Conservation (phyloP, 1,140 invertebrate species). For the Druon quercuslanigerum region DNA sequence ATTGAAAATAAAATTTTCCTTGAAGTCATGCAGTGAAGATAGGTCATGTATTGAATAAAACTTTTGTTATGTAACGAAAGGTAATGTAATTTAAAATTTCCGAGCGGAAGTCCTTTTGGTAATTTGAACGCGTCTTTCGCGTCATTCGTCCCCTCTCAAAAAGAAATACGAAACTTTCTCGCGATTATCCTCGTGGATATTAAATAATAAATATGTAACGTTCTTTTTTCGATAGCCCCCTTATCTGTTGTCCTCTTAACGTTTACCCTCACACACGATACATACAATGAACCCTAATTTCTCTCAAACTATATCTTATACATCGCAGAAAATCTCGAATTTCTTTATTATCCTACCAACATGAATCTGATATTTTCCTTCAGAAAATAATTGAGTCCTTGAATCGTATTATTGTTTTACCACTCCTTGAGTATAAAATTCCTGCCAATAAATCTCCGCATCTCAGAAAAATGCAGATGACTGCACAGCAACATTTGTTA, state of each 20-base stretch:
- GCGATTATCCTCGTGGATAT: neutral
- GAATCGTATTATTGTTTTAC: neutral
- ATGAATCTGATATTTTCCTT: slow-evolving; percentile 16
- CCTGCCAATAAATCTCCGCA: slow-evolving; percentile 7
- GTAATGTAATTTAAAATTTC: too few relatives aligned
- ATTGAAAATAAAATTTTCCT: too few relatives aligned
- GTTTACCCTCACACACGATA: neutral
- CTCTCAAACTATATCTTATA: neutral
- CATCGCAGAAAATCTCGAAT: neutral
- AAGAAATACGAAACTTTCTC: neutral
- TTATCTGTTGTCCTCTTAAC: neutral
- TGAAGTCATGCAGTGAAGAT: too few relatives aligned
- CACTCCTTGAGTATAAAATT: neutral
- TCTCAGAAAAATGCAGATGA: slow-evolving; percentile 1
- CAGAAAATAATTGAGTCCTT: slow-evolving; percentile 5
- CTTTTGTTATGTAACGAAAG: too few relatives aligned
- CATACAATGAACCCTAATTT: neutral
- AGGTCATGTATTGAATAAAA: too few relatives aligned
- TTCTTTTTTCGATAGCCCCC: neutral
- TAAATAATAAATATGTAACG: neutral
- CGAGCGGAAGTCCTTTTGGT: too few relatives aligned
- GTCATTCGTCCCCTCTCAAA: too few relatives aligned
- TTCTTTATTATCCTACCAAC: neutral
- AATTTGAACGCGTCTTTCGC: too few relatives aligned
- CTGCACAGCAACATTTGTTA: neutral